A percentile compares a stretch with the other conserved stretches of the same genome.
These are phyloP conservation scores for Leptopilina clavipes DNA, from an alignment of 1,140 invertebrate species.

Conservation along the genomic window DNA sequence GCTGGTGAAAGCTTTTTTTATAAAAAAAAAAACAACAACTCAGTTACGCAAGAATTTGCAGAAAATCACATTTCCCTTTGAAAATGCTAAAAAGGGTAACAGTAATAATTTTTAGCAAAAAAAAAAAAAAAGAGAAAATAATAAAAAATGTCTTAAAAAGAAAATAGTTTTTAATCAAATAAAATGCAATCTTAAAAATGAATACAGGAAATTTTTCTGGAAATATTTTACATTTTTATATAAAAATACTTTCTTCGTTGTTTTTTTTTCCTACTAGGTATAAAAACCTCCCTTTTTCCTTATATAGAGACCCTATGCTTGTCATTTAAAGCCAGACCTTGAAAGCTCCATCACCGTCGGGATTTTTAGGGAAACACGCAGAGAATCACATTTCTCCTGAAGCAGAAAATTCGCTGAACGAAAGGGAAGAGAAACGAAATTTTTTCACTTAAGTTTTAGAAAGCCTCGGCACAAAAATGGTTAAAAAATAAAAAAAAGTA, in stretches of 20 bases:
- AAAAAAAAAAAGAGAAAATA: neutral
- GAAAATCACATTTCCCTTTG: neutral
- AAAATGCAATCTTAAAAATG: no score
- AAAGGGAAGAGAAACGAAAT: neutral
- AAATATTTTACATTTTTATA: neutral
- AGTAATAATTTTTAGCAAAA: neutral
- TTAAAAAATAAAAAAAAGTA: neutral
- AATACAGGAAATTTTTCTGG: no score
- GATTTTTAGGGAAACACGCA: constrained; percentile 14
- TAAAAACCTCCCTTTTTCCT: neutral
- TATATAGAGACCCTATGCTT: constrained; percentile 3
- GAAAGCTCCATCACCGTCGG: constrained; percentile 14
- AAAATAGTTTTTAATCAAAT: no score
- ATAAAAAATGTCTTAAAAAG: no score
- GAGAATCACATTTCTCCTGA: constrained; percentile 16
- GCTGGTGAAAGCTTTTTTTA: constrained; percentile 1
- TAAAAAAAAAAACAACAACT: neutral
- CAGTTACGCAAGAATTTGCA: neutral
- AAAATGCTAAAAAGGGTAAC: neutral
- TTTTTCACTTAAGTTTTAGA: neutral
- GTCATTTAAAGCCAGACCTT: constrained; percentile 21
- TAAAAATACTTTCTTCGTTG: neutral
- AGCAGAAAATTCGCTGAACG: constrained; percentile 21
- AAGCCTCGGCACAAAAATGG: neutral
- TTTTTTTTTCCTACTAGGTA: neutral